Base-by-base conservation (phyloP, 37 sponge, comb jelly and placozoan genomes). In the Bolinopsis microptera region DNA sequence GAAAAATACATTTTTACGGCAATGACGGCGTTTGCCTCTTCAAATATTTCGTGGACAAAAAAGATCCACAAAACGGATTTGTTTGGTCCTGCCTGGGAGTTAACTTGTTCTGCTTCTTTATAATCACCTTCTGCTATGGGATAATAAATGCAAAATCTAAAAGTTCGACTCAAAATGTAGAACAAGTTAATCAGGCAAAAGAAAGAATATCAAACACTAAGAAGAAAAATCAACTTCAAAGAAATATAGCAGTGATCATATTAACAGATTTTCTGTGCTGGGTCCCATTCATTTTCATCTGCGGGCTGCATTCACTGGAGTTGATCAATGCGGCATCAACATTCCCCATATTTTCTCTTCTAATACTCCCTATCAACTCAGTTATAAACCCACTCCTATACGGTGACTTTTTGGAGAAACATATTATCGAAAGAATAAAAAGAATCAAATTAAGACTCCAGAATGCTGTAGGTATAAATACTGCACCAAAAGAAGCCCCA, bases 21-120 rank as follows among this genome's bases (percentile, higher is more conserved):
- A 70, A 70, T 30, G 74, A 70, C 28, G 74, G 74, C 28, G 74
- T 70, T 25, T 70, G 74, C 27, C 74, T 70, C 26, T 70, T 70
- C 74, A 70, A 70, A 30, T 70, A n/a, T n/a, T n/a, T n/a, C n/a
- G n/a, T n/a, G n/a, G n/a, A n/a, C n/a, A n/a, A n/a, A n/a, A n/a
- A n/a, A 3, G 74, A 70, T 30, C 74, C 74, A 3, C 74, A 70
- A 24, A 3, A 70, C 74, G 27, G 23, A 2, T 70, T 28, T 24
- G 74, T 70, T 25, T 70, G 74, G 74, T 5, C n/a, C 5, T 28
- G 28, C 27, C 27, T 30, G n/a, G 3, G 28, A 28, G 74, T 18
- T 70, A 28, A 25, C 74, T 70, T 30, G 27, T 24, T 2, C n/a
- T n/a, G n/a, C n/a, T n/a, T n/a, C n/a, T n/a, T n/a, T n/a, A n/a